Evolutionary conservation across 2,888 invertebrate genomes (phyloP).

Genomic region (Conops quadrifasciatus): DNA sequence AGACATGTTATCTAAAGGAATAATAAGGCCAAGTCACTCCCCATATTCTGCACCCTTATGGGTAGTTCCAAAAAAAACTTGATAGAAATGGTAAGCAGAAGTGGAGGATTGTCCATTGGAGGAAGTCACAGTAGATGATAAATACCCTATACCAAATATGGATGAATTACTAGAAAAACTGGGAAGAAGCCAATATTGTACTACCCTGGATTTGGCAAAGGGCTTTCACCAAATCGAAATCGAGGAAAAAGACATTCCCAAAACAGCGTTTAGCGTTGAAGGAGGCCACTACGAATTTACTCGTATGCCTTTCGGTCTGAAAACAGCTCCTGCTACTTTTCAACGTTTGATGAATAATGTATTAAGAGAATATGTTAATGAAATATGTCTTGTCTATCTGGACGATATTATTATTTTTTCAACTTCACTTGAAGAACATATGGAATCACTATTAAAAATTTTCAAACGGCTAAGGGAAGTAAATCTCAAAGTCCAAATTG

Average conservation of each 20-base stretch:
- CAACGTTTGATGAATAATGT: too few species aligned
- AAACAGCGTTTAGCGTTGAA: too few species aligned
- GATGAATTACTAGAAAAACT: constrained; percentile 4
- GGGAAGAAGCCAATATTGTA: background rate
- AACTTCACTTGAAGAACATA: constrained; percentile 32
- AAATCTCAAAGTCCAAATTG: background rate
- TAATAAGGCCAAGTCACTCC: too few species aligned
- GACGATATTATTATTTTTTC: constrained; percentile 33
- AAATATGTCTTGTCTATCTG: constrained; percentile 32
- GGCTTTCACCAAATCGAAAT: background rate
- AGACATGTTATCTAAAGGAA: background rate
- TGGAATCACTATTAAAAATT: background rate
- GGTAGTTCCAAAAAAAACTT: background rate
- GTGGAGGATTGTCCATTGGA: background rate
- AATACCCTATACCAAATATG: background rate
- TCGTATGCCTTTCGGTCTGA: background rate
- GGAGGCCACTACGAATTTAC: background rate
- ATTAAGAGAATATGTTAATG: too few species aligned
- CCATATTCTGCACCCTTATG: constrained; percentile 5
- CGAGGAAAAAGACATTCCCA: background rate
- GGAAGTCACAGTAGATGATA: background rate
- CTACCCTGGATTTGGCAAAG: background rate
- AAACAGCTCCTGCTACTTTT: constrained; percentile 3
- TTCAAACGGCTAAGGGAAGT: background rate
- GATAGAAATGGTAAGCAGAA: constrained; percentile 7